A percentile compares a stretch with the other conserved stretches of the same genome.
Conservation (phyloP, 2,113 vertebrate genomes). For the Tricholaema leucomelas region DNA sequence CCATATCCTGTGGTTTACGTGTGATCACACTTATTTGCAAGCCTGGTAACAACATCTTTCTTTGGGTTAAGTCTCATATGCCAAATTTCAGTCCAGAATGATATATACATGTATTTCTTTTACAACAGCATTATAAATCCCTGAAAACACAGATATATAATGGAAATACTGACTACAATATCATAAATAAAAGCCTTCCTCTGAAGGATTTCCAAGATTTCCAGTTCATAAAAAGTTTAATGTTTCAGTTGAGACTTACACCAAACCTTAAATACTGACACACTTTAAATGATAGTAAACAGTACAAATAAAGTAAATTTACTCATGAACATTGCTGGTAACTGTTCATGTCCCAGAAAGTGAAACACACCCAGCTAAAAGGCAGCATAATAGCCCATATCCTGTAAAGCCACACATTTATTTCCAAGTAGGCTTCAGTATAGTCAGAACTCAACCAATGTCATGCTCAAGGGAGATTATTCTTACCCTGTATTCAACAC, state of each 20-base stretch:
- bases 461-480: neutral
- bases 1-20: neutral
- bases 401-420: conserved; percentile 28
- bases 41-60: neutral
- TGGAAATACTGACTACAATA: conserved; percentile 68
- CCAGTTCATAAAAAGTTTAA: conserved; percentile 76
- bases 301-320: conserved; percentile 62
- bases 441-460: neutral
- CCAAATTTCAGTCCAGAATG: conserved; percentile 46
- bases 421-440: conserved; percentile 21
- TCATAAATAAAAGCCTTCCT: conserved; percentile 69
- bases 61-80: neutral
- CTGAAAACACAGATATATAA: conserved; percentile 55
- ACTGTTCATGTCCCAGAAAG: conserved; percentile 32
- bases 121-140: conserved; percentile 66
- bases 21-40: conserved; percentile 2
- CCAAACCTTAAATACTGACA: conserved; percentile 62
- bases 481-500: no score
- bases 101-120: conserved; percentile 46
- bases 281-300: conserved; percentile 44
- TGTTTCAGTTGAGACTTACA: conserved; percentile 69
- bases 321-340: conserved; percentile 8
- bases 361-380: conserved; percentile 51
- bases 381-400: neutral
- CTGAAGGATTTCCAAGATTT: conserved; percentile 75